Base-by-base conservation (phyloP, 1,140 invertebrate genomes). In the Heliconius himera region DNA sequence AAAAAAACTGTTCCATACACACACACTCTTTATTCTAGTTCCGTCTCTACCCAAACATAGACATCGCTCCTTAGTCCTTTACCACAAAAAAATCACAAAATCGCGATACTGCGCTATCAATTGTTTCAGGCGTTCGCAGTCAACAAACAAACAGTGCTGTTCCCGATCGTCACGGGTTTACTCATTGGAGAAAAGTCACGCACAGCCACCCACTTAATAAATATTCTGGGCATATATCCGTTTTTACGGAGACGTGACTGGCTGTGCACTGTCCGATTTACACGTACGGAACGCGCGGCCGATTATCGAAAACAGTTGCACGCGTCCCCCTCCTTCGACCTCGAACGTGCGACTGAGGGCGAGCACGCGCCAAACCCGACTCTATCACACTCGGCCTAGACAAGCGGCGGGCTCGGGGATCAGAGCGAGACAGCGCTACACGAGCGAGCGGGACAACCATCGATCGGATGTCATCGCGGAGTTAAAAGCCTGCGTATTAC, bases 151-250 rank as follows among this genome's bases (percentile, higher is more conserved):
- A 86, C 88, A 79, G 88, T 88, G 85, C 90, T 90, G 91, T 93
- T 92, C 90, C 85, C 86, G 88, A 93, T 91, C 88, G 90, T 92
- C 90, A 88, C 90, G 85, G 86, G 90, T 87, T 89, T 90, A 89
- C 88, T 89, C 92, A 88, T 90, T 85, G 85, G 88, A 91, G 91
- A 93, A 91, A 93, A 93, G 93, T 94, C 93, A 94, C 93, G 93
- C 93, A 92, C 93, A 92, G 83, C 91, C 93, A 93, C 93, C 91
- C 93, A 93, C 93, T 93, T 93, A 94, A 94, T 94, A 93, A 94
- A 94, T 94, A 94, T 94, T 94, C 93, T 90, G 92, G 91, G 93
- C 93, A 93, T 94, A 93, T 93, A 93, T 94, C 93, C 91, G 93
- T 94, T 94, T 94, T 93, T 93, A 93, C 93, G 93, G 85, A 90